Evolutionary conservation across 1,140 invertebrate genomes (phyloP).

Genomic region (Bombus sylvicola): DNA sequence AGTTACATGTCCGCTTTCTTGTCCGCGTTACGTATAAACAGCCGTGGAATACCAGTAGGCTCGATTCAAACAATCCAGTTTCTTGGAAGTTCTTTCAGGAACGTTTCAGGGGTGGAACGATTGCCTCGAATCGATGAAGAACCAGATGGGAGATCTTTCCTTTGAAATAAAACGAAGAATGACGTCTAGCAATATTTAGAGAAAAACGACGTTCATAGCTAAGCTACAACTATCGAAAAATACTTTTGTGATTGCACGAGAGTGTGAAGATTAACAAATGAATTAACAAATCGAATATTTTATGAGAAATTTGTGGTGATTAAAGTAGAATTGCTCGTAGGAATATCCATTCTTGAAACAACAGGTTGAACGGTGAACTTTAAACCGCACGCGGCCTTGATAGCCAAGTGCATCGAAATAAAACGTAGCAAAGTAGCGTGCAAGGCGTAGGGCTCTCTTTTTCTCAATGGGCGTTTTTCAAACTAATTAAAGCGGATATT

Average conservation of each 20-base stretch:
- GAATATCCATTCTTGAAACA: background rate
- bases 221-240: background rate
- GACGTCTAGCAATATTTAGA: too few relatives aligned
- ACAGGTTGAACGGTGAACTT: slow-evolving; percentile 51
- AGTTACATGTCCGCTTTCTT: slow-evolving; percentile 46
- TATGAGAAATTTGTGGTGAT: background rate
- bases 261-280: background rate
- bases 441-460: slow-evolving; percentile 44
- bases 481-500: slow-evolving; percentile 76
- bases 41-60: slow-evolving; percentile 35
- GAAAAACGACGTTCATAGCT: background rate
- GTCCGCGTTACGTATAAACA: slow-evolving; percentile 37
- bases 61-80: slow-evolving; percentile 18
- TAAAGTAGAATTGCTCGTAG: background rate
- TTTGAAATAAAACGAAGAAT: background rate
- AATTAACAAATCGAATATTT: too few relatives aligned
- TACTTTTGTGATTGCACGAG: background rate
- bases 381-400: slow-evolving; percentile 55
- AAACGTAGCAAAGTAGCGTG: slow-evolving; percentile 65
- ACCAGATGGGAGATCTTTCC: background rate
- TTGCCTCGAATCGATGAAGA: background rate
- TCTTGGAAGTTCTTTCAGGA: slow-evolving; percentile 9
- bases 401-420: slow-evolving; percentile 57
- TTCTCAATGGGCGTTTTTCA: slow-evolving; percentile 72
- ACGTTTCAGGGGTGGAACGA: background rate